Evolutionary conservation across 2,888 invertebrate genomes (phyloP).

Genomic region (Steromphala cineraria): DNA sequence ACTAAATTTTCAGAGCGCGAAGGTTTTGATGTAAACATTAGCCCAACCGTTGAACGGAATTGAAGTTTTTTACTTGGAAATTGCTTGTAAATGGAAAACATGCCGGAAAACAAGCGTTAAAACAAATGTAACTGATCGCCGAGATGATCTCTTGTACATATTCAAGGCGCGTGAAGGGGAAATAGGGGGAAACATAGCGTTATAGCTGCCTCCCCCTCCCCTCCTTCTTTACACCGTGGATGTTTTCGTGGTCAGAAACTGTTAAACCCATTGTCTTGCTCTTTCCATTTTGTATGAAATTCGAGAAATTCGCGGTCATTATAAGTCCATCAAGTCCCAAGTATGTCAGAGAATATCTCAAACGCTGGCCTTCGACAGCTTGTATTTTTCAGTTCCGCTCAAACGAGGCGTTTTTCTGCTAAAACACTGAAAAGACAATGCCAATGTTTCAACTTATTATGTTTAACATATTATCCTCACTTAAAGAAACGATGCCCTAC

Average conservation of each 20-base stretch:
- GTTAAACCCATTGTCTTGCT: neutral
- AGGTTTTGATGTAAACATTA: conserved; percentile 3
- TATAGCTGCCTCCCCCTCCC: neutral
- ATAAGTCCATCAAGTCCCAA: neutral
- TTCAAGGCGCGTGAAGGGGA: neutral
- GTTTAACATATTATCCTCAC: neutral
- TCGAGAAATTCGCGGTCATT: neutral
- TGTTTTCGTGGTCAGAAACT: neutral
- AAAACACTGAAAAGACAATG: neutral
- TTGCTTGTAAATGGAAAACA: conserved; percentile 8
- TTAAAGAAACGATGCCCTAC: too few species aligned
- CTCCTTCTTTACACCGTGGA: neutral
- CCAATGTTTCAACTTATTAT: neutral
- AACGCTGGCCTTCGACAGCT: neutral
- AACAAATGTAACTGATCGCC: neutral
- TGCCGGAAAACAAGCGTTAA: neutral
- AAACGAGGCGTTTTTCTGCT: neutral
- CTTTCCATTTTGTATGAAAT: neutral
- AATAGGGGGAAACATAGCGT: neutral
- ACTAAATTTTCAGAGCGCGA: neutral
- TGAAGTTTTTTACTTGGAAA: neutral
- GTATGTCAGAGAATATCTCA: neutral
- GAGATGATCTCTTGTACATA: neutral
- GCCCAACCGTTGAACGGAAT: neutral
- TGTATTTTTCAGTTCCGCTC: neutral